Conservation (phyloP, 1,140 invertebrate species). For the Ladona fulva region DNA sequence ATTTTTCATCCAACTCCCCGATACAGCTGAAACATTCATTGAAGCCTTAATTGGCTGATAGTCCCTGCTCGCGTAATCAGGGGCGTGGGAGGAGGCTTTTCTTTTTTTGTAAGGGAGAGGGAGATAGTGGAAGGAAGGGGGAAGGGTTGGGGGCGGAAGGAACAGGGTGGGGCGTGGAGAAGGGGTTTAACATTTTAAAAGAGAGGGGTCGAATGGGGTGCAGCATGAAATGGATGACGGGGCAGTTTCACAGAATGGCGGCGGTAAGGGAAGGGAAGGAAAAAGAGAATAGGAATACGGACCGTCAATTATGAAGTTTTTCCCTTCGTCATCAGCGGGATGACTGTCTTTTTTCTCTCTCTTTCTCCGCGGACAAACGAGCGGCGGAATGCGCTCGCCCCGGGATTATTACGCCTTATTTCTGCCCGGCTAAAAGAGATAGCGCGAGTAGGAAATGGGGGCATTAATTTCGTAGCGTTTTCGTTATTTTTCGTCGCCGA, state of each 20-base stretch:
- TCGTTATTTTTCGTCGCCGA: no score
- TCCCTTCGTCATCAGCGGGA: neutral
- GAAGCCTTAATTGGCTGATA: slow-evolving; percentile 5
- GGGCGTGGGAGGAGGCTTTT: neutral
- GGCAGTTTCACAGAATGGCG: no score
- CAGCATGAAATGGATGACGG: neutral
- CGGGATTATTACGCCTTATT: neutral
- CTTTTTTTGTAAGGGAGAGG: neutral
- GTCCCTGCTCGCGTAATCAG: neutral
- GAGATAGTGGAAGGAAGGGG: neutral
- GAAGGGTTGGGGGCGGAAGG: neutral
- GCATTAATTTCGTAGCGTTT: no score
- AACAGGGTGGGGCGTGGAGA: neutral
- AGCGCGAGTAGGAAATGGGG: no score
- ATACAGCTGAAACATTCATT: slow-evolving; percentile 7
- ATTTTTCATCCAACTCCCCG: neutral
- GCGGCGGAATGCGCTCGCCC: neutral
- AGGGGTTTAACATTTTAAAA: neutral
- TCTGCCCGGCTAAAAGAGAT: no score
- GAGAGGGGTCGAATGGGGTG: neutral
- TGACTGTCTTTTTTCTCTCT: neutral
- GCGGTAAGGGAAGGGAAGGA: no score
- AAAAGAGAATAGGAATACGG: no score
- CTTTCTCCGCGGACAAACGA: neutral
- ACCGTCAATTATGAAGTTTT: neutral